Evolutionary conservation across 1,140 invertebrate species (phyloP).

Genomic region (Pseudomyrmex gracilis): DNA sequence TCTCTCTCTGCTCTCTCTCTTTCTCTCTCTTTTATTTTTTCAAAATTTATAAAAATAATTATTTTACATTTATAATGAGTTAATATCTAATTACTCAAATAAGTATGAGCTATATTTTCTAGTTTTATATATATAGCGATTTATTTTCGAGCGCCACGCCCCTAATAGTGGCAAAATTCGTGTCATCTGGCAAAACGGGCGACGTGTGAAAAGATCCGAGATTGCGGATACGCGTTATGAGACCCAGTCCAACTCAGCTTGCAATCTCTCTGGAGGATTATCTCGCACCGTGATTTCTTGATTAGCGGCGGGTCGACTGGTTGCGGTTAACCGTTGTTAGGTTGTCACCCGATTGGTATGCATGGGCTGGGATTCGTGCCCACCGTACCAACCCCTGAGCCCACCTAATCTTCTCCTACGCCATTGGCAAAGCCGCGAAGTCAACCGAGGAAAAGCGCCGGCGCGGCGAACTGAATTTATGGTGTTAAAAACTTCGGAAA

Average conservation of each 20-base stretch:
- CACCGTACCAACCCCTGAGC: conserved; percentile 63
- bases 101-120: background rate
- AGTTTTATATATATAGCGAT: background rate
- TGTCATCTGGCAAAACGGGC: background rate
- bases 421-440: conserved; percentile 44
- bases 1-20: too few species aligned
- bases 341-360: conserved; percentile 84
- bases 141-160: conserved; percentile 10
- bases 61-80: too few species aligned
- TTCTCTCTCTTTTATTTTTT: background rate
- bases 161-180: background rate
- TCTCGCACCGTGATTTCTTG: conserved; percentile 84
- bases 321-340: conserved; percentile 85
- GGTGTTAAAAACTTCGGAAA: conserved; percentile 26
- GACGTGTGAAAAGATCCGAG: conserved; percentile 53
- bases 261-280: conserved; percentile 78
- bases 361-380: conserved; percentile 84
- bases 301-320: conserved; percentile 85
- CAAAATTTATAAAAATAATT: too few species aligned
- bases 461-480: conserved; percentile 25
- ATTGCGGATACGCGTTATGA: conserved; percentile 59
- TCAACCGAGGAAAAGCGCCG: conserved; percentile 35
- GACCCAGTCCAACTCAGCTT: conserved; percentile 45
- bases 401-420: conserved; percentile 66
- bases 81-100: background rate